Conservation (phyloP, 2,113 vertebrate genomes). For the Elanus axillaris region DNA sequence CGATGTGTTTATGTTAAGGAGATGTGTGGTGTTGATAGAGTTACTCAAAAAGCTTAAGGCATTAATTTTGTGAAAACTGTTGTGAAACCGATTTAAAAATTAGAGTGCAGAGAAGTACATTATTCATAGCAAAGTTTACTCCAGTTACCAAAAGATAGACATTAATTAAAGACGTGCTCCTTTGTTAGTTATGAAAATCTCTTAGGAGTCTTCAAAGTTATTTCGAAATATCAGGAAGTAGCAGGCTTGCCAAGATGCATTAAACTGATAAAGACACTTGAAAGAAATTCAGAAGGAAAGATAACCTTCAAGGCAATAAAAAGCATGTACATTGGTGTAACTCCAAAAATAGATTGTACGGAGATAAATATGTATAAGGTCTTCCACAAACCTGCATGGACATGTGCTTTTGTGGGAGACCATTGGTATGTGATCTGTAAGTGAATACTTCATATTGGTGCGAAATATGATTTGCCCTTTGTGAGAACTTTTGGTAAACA, state of each 20-base stretch:
- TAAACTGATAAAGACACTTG: slow-evolving; percentile 19
- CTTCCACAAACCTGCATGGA: neutral
- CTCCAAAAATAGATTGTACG: neutral
- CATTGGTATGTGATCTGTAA: neutral
- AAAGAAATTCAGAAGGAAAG: slow-evolving; percentile 28
- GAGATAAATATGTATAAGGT: neutral
- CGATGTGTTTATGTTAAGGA: neutral
- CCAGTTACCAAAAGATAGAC: neutral
- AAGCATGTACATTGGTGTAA: neutral
- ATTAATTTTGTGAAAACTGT: neutral
- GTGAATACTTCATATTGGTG: neutral
- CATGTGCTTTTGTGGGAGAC: neutral
- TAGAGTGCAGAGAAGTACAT: neutral
- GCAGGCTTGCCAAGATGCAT: slow-evolving; percentile 23
- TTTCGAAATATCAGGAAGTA: slow-evolving; percentile 12
- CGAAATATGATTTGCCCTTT: neutral
- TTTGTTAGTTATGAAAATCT: neutral
- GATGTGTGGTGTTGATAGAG: neutral
- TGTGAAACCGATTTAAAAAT: neutral
- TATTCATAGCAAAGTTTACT: neutral
- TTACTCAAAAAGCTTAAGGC: neutral
- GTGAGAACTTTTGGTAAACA: neutral
- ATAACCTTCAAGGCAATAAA: slow-evolving; percentile 19
- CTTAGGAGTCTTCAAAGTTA: neutral
- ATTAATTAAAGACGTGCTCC: neutral